Evolutionary conservation across 1,140 invertebrate species (phyloP), one percentile per base, ranked within the genome.

Genomic region (Scaptomyza graminum): DNA sequence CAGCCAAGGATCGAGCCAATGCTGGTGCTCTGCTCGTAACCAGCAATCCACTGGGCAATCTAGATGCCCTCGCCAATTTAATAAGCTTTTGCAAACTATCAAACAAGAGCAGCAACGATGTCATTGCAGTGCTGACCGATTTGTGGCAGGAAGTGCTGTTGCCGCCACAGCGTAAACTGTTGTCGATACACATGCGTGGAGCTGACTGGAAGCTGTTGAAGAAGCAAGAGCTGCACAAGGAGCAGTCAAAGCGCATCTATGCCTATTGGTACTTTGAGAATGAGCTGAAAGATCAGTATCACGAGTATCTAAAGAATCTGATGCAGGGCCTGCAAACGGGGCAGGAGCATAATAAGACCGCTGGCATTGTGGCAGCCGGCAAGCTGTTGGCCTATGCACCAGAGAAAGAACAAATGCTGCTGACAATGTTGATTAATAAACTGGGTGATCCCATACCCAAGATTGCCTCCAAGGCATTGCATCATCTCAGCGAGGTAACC

Each of bases 361-460:
- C 97, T 90, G 95, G 96, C 1, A 94, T 98, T 72, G 93, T 94
- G 76, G 93, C 95, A 0, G 95, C 98, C 91, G 95, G 95, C 43
- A 95, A 97, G 74, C 90, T 99, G 7, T 91, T 99, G 11, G 94
- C 94, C 55, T 94, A 94, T 55, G 96, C 97, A 90, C 94, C 97
- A 0, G 98, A 99, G 91, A 96, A 97, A 92, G 98, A 99, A 92
- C 93, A 97, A 93, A 94, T 95, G 88, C 90, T 99, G 22, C 90
- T 99, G 3, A 93, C 94, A 0, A 94, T 95, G 80, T 92, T 99
- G 22, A 95, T 99, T 0, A 99, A 99, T 88, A 99, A 99, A 93
- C 93, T 99, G 12, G 98, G 98, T 43, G 98, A 99, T 93, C 98
- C 98, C 1, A 94, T 94, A 1, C 94, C 95, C 65, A 96, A 97